phyloP scores from a whole-genome alignment of 2,888 invertebrate genomes.

The Meliscaeva auricollis region DNA sequence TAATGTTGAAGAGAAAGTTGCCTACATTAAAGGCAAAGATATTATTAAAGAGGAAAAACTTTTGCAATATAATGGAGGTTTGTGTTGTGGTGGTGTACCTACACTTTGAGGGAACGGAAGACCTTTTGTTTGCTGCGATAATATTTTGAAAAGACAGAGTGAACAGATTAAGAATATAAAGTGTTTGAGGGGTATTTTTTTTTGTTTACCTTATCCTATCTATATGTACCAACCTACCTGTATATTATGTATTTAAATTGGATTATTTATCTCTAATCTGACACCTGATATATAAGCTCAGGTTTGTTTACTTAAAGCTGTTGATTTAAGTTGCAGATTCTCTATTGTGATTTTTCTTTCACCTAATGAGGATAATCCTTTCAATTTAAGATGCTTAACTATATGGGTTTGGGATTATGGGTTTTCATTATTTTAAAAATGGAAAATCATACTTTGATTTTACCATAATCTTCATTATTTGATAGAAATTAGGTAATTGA shows the following conservation, averaged over 20 bases:
- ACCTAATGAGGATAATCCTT: conserved; percentile 32
- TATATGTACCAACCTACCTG: not conserved
- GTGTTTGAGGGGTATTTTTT: not conserved
- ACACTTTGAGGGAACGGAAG: not conserved
- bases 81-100: conserved; percentile 15
- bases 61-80: not conserved
- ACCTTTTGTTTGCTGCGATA: conserved; percentile 41
- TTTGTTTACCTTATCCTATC: not conserved
- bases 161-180: conserved; percentile 34
- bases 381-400: not conserved
- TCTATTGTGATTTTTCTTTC: not conserved
- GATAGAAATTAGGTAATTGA: not conserved
- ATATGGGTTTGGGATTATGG: not conserved
- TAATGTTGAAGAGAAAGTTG: not conserved
- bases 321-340: conserved; percentile 21
- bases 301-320: conserved; percentile 8
- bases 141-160: conserved; percentile 44
- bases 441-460: not conserved
- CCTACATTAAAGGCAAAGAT: not conserved
- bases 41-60: conserved; percentile 9
- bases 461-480: not conserved
- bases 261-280: conserved; percentile 35
- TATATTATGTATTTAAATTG: not conserved
- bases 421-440: conserved; percentile 1
- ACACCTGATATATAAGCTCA: conserved; percentile 30